Evolutionary conservation across 2,797 vertebrate genomes (phyloP).

Genomic region (Melanotaenia nigrans): DNA sequence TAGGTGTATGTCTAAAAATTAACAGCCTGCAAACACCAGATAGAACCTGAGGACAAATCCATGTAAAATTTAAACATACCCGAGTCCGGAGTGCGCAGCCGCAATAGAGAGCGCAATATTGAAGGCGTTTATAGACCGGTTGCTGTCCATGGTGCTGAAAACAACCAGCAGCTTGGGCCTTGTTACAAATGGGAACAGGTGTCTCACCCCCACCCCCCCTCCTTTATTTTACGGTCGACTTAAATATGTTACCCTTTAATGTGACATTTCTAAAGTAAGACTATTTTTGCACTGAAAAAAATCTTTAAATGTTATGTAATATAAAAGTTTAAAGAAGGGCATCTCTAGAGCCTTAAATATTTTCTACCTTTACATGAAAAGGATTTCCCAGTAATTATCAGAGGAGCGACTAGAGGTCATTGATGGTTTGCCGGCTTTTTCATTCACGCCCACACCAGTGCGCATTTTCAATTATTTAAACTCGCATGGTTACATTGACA

Average conservation of each 20-base stretch:
- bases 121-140: not conserved
- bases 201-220: not conserved
- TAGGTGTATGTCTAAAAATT: no score
- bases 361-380: not conserved
- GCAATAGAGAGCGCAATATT: slow-evolving; percentile 1
- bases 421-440: slow-evolving; percentile 44
- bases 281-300: not conserved
- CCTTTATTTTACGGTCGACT: not conserved
- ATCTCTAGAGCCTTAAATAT: not conserved
- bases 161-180: not conserved
- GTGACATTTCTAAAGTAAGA: not conserved
- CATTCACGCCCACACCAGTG: slow-evolving; percentile 31
- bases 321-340: not conserved
- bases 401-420: slow-evolving; percentile 47
- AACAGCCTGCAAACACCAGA: no score
- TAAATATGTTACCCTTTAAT: not conserved
- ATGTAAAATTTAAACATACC: not conserved
- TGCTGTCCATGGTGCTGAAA: slow-evolving; percentile 82
- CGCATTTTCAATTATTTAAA: slow-evolving; percentile 22
- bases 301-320: not conserved
- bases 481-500: slow-evolving; percentile 34
- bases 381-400: slow-evolving; percentile 2
- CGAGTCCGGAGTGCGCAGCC: not conserved
- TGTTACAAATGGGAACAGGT: not conserved
- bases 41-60: not conserved